Conservation (phyloP, 2,797 vertebrate genomes). For the Sebastes umbrosus region DNA sequence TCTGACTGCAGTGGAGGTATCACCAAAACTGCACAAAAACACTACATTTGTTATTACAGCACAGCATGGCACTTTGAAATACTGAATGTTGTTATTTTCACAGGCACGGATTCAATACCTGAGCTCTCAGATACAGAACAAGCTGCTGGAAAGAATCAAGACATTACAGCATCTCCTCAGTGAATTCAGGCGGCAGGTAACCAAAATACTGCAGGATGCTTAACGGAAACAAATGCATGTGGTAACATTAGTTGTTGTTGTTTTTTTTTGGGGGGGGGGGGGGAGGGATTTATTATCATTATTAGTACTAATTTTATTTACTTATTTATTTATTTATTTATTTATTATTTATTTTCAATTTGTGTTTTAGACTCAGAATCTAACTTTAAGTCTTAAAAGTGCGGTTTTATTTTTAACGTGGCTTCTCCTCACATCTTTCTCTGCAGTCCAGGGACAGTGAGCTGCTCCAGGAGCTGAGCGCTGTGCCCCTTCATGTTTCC, state of each 20-base stretch:
- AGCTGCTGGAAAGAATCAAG: slow-evolving; percentile 78
- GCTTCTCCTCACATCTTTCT: neutral
- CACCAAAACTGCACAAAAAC: neutral
- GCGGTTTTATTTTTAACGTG: neutral
- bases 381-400: neutral
- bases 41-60: neutral
- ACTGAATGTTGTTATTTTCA: slow-evolving; percentile 12
- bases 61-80: neutral
- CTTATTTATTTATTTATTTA: too few species aligned
- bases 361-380: neutral
- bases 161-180: slow-evolving; percentile 71
- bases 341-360: too few species aligned
- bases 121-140: slow-evolving; percentile 70
- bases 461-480: slow-evolving; percentile 76
- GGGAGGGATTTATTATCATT: too few species aligned
- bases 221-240: neutral
- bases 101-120: slow-evolving; percentile 79
- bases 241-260: too few species aligned
- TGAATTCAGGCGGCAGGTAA: slow-evolving; percentile 80
- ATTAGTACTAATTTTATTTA: too few species aligned
- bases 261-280: too few species aligned
- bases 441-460: slow-evolving; percentile 73
- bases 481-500: slow-evolving; percentile 59
- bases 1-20: slow-evolving; percentile 80
- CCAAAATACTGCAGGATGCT: neutral